phyloP scores from a whole-genome alignment of 2,797 vertebrate species.

The Cheirogaleus major region DNA sequence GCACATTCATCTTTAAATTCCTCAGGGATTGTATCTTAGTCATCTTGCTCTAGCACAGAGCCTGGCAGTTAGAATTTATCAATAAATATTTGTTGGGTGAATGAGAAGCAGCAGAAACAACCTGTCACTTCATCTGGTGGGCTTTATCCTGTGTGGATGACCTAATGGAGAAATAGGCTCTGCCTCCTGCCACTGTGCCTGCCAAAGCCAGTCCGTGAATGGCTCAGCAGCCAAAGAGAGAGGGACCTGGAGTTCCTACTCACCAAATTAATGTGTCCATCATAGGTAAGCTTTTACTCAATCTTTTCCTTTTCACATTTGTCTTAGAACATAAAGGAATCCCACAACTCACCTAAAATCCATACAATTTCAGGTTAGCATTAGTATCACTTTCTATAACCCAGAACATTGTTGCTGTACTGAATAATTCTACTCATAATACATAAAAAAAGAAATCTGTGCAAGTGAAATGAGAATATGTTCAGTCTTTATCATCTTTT shows the following conservation, averaged over 20 bases:
- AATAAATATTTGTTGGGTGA: slow-evolving; percentile 47
- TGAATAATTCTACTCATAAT: background rate
- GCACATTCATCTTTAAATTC: slow-evolving; percentile 48
- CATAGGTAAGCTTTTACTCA: background rate
- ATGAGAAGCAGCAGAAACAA: slow-evolving; percentile 26
- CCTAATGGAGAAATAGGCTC: background rate
- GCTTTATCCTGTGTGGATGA: background rate
- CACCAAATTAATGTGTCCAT: background rate
- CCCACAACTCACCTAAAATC: background rate
- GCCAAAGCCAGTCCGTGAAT: background rate
- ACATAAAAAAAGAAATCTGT: background rate
- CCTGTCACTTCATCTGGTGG: background rate
- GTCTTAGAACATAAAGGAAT: slow-evolving; percentile 14
- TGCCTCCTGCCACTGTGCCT: background rate
- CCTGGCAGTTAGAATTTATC: slow-evolving; percentile 4
- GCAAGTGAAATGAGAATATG: background rate
- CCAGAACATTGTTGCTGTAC: background rate
- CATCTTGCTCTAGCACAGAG: slow-evolving; percentile 16
- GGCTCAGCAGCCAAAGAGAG: background rate
- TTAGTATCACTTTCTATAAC: background rate
- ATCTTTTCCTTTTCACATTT: slow-evolving; percentile 7
- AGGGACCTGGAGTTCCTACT: background rate
- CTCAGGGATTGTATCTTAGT: slow-evolving; percentile 21
- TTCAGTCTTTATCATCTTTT: background rate
- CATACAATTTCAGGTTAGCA: background rate